phyloP scores from a whole-genome alignment of 2,113 vertebrate species.

The Willisornis vidua region DNA sequence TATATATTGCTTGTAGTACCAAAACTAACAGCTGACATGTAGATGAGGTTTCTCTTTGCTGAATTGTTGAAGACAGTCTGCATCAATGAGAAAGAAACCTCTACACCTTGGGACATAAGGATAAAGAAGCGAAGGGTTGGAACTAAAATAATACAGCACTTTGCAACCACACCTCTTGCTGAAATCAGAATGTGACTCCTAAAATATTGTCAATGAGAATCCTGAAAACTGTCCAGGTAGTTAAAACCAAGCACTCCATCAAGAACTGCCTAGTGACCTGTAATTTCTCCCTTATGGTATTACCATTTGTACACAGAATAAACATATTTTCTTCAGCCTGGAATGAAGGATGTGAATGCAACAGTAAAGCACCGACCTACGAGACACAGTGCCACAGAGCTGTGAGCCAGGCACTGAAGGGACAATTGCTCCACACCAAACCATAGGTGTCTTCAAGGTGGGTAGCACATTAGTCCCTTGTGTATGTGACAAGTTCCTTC shows the following conservation, averaged over 20 bases:
- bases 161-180: not conserved
- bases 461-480: rapidly evolving
- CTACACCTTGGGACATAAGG: not conserved
- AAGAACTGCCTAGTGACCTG: not conserved
- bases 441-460: not conserved
- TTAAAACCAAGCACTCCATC: not conserved
- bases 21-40: not conserved
- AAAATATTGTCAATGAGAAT: not conserved
- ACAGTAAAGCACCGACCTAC: not conserved
- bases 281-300: not conserved
- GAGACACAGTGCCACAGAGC: not conserved
- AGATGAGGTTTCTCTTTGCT: not conserved
- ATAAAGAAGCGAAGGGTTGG: not conserved
- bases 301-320: not conserved
- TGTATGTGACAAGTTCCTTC: not conserved
- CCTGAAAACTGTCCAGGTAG: not conserved
- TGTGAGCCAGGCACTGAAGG: rapidly evolving
- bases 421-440: not conserved
- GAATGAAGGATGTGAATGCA: not conserved
- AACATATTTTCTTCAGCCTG: not conserved
- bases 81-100: not conserved
- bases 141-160: not conserved
- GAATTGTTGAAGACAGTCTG: not conserved
- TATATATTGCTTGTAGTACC: not conserved
- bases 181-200: not conserved